Percentiles rank a stretch among this genome's conserved stretches.
These are phyloP conservation scores for Tinea pellionella DNA, from an alignment of 2,888 invertebrate genomes.

Conservation along the genomic window DNA sequence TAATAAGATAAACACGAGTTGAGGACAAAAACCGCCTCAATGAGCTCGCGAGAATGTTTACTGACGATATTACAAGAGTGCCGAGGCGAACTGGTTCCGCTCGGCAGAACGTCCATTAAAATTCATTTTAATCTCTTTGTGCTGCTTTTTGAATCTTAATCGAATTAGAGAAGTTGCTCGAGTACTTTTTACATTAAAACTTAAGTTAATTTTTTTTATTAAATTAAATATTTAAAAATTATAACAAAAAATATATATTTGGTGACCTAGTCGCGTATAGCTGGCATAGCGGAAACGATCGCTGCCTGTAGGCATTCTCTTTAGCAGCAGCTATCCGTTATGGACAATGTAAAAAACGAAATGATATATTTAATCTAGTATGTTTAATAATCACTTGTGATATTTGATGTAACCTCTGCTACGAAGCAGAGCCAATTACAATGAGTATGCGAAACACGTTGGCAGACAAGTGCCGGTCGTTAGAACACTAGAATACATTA, in stretches of 20 bases:
- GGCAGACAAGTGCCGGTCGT: constrained; percentile 19
- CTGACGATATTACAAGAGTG: constrained; percentile 41
- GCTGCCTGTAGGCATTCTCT: too few species aligned
- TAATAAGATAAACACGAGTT: constrained; percentile 48
- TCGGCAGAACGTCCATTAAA: constrained; percentile 35
- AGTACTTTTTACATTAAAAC: constrained; percentile 13
- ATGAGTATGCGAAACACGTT: constrained; percentile 21
- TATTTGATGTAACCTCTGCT: background rate
- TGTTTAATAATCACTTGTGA: background rate
- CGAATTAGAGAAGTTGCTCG: constrained; percentile 31
- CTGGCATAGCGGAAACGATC: too few species aligned
- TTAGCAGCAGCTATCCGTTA: too few species aligned
- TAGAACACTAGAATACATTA: constrained; percentile 2
- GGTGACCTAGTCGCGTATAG: too few species aligned
- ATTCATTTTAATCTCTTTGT: constrained; percentile 39
- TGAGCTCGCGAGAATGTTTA: constrained; percentile 47
- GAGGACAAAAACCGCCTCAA: constrained; percentile 48
- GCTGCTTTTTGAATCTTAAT: constrained; percentile 35
- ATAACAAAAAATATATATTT: too few species aligned
- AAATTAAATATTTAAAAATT: too few species aligned
- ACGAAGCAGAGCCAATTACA: constrained; percentile 30
- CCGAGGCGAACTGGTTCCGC: constrained; percentile 35
- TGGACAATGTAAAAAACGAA: too few species aligned
- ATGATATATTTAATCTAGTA: too few species aligned
- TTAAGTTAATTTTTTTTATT: too few species aligned